phyloP scores from a whole-genome alignment of 2,888 invertebrate genomes.

The Pollenia angustigena region DNA sequence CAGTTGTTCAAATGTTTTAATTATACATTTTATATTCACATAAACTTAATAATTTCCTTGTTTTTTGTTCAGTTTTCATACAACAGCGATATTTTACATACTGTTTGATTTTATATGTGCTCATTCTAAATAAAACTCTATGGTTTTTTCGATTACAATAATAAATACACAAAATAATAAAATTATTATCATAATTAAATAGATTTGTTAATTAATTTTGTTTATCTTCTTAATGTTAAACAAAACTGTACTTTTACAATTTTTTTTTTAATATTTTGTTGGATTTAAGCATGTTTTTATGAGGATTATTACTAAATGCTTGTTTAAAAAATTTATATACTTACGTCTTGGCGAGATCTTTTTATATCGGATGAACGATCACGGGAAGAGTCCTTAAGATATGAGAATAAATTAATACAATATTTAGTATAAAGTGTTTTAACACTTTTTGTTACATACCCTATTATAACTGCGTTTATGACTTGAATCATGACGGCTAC shows the following conservation, averaged over 20 bases:
- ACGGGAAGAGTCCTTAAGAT: slow-evolving; percentile 80
- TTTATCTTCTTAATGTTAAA: slow-evolving; percentile 33
- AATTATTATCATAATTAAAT: slow-evolving; percentile 71
- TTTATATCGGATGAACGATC: slow-evolving; percentile 83
- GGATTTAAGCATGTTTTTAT: slow-evolving; percentile 40
- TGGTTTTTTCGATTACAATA: slow-evolving; percentile 72
- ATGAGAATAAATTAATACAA: slow-evolving; percentile 19
- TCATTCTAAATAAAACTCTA: slow-evolving; percentile 76
- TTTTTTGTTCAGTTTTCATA: slow-evolving; percentile 57
- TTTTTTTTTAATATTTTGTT: slow-evolving; percentile 28
- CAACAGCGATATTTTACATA: slow-evolving; percentile 55
- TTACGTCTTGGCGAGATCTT: slow-evolving; percentile 83
- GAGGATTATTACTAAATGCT: slow-evolving; percentile 21
- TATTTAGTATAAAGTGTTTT: neutral
- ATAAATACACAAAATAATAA: slow-evolving; percentile 77
- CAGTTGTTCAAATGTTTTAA: slow-evolving; percentile 16
- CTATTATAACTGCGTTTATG: slow-evolving; percentile 81
- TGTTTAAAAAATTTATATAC: slow-evolving; percentile 72
- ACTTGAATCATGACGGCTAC: slow-evolving; percentile 77
- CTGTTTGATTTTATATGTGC: slow-evolving; percentile 53
- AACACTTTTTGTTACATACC: slow-evolving; percentile 76
- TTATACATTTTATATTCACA: slow-evolving; percentile 35
- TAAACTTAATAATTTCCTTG: slow-evolving; percentile 60
- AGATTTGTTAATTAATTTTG: slow-evolving; percentile 63
- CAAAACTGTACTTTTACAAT: slow-evolving; percentile 41